Evolutionary conservation across 2,888 invertebrate genomes (phyloP).

Genomic region (Chrysotoxum bicinctum): DNA sequence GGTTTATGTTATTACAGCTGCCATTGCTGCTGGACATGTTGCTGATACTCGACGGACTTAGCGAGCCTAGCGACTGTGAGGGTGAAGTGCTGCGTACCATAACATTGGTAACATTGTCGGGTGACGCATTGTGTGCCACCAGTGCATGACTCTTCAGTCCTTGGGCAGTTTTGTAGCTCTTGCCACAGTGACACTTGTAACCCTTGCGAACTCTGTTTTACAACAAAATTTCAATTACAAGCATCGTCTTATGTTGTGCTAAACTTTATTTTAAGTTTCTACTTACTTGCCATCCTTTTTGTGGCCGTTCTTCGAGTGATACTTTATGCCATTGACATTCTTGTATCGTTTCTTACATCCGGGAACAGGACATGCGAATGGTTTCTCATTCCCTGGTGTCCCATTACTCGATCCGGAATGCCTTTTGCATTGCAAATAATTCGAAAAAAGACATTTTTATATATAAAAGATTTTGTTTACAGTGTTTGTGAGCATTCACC

Average conservation of each 20-base stretch:
- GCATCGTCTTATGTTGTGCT: slow-evolving; percentile 4
- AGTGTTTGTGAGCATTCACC: slow-evolving; percentile 80
- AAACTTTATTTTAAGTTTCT: slow-evolving; percentile 15
- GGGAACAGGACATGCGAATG: slow-evolving; percentile 92
- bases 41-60: slow-evolving; percentile 81
- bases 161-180: slow-evolving; percentile 91
- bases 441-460: slow-evolving; percentile 75
- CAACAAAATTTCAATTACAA: slow-evolving; percentile 71
- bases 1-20: slow-evolving; percentile 76
- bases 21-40: slow-evolving; percentile 81
- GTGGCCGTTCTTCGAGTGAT: slow-evolving; percentile 93
- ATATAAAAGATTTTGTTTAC: slow-evolving; percentile 73
- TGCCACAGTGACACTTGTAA: slow-evolving; percentile 92
- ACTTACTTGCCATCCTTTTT: slow-evolving; percentile 92
- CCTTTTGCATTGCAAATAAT: slow-evolving; percentile 77
- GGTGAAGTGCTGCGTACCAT: slow-evolving; percentile 80
- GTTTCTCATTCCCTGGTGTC: slow-evolving; percentile 85
- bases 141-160: slow-evolving; percentile 89
- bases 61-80: slow-evolving; percentile 81
- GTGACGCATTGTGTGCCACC: slow-evolving; percentile 80
- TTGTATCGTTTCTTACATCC: slow-evolving; percentile 94
- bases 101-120: slow-evolving; percentile 77
- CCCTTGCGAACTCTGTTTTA: slow-evolving; percentile 88
- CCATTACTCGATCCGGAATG: slow-evolving; percentile 82
- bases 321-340: slow-evolving; percentile 94